These are phyloP conservation scores for Chionodraco myersi DNA, from an alignment of 2,113 vertebrate species.

Conservation along the genomic window DNA sequence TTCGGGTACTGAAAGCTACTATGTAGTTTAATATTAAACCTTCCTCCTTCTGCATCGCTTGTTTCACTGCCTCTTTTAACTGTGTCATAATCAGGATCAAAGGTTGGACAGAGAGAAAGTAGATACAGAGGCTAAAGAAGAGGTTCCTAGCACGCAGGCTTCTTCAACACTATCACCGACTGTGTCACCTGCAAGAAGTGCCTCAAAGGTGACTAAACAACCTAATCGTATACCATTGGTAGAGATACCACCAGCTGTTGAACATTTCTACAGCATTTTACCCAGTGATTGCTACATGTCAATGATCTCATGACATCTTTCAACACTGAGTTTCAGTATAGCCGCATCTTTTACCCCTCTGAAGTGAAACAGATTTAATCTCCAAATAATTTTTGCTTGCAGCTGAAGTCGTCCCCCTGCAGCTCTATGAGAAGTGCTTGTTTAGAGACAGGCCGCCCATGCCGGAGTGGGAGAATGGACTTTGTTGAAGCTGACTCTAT, in stretches of 20 bases:
- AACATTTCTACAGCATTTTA: neutral
- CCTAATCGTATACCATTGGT: neutral
- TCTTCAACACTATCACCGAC: neutral
- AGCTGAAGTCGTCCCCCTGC: conserved; percentile 49
- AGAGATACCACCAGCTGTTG: neutral
- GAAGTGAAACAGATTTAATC: conserved; percentile 15
- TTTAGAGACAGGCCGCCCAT: conserved; percentile 33
- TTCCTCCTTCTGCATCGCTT: neutral
- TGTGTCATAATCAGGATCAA: neutral
- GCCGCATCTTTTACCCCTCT: neutral
- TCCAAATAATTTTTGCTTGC: conserved; percentile 38
- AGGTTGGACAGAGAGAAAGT: neutral
- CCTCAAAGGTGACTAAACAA: conserved; percentile 51
- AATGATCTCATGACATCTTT: too few species aligned
- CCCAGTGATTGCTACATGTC: too few species aligned
- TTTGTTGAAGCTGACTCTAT: conserved; percentile 42
- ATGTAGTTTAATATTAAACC: neutral
- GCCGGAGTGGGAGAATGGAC: conserved; percentile 44
- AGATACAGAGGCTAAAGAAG: neutral
- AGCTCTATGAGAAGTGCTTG: conserved; percentile 28
- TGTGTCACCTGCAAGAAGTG: conserved; percentile 32
- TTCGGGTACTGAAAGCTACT: conserved; percentile 54
- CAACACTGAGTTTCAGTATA: neutral
- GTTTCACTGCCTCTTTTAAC: neutral
- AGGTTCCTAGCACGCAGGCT: neutral